Conservation (phyloP, 1,140 invertebrate species). For the Trissolcus basalis region DNA sequence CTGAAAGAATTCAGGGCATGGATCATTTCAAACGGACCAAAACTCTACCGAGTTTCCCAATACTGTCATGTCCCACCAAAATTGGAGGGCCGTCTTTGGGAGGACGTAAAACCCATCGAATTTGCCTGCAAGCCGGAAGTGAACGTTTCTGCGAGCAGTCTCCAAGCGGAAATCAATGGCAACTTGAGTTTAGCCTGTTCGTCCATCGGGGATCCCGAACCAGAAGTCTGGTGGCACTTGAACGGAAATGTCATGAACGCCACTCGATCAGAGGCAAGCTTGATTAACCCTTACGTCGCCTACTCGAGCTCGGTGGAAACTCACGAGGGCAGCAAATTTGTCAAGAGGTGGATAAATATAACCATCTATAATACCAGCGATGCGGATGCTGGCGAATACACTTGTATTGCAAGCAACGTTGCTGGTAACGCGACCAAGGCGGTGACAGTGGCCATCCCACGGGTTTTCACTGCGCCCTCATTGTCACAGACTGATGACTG, state of each 20-base stretch:
- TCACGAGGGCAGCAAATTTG: conserved; percentile 47
- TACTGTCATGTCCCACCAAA: conserved; percentile 79
- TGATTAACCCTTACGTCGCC: conserved; percentile 38
- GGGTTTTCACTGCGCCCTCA: conserved; percentile 81
- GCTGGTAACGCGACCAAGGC: conserved; percentile 83
- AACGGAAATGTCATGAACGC: conserved; percentile 81
- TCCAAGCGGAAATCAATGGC: conserved; percentile 83
- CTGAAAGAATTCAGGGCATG: conserved; percentile 87
- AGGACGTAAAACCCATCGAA: conserved; percentile 80
- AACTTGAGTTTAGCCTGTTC: conserved; percentile 88
- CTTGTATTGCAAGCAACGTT: conserved; percentile 85
- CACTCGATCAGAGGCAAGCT: conserved; percentile 37
- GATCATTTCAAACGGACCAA: conserved; percentile 80
- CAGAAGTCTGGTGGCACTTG: conserved; percentile 88
- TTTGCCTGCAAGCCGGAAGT: conserved; percentile 86
- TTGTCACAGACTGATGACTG: conserved; percentile 79
- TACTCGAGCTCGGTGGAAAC: conserved; percentile 65
- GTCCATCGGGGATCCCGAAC: conserved; percentile 88
- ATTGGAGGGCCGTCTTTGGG: conserved; percentile 80
- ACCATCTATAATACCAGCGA: conserved; percentile 85
- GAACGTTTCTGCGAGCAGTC: conserved; percentile 78
- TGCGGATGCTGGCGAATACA: conserved; percentile 87
- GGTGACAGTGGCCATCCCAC: conserved; percentile 83
- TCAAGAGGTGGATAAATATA: conserved; percentile 83
- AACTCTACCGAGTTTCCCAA: conserved; percentile 81